Base-by-base conservation (phyloP, 92 coral and sea anemone genomes). In the Meandrina meandrites region DNA sequence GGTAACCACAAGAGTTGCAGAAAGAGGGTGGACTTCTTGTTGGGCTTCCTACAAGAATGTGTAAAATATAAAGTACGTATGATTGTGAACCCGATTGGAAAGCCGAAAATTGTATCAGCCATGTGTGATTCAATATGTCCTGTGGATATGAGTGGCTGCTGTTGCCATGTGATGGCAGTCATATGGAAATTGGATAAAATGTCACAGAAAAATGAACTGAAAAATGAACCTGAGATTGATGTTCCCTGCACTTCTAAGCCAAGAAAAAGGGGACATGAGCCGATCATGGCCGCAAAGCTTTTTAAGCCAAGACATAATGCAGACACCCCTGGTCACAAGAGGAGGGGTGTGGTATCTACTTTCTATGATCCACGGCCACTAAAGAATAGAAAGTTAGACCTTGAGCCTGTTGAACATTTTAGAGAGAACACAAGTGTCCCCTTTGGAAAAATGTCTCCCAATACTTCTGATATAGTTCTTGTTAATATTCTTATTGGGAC, bases 161-260 rank as follows among this genome's bases (percentile, higher is more conserved):
- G 93, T 79, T 87, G 91, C 84, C 93, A 89, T 83, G 82, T 92
- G 34, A 89, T 89, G 92, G 91, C 92, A 60, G 87, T 90, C 18
- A 87, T 90, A 82, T 92, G 91, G 93, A 92, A 87, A 50, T 79
- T 92, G 40, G 95, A 92, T 75, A 90, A 90, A 36, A 92, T 92
- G 95, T 77, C 92, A 54, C 47, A 93, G 71, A 92, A 90, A 89
- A 90, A 89, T n/a, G 40, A 40, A 53, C 58, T 82, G 11, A 37
- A 50, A 24, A 90, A 84, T 35, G 45, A 54, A 19, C 21, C 57
- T 24, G 28, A 84, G 18, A 86, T 79, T 86, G 88, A 87, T 48
- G 74, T 87, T 35, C 64, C 91, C 64, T 92, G 95, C 57, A 90
- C 91, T 64, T 90, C 95, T 30, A 92, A 92, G 80, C 95, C 95